phyloP scores from a whole-genome alignment of 2,888 invertebrate species.

The Drosophila antonietae region DNA sequence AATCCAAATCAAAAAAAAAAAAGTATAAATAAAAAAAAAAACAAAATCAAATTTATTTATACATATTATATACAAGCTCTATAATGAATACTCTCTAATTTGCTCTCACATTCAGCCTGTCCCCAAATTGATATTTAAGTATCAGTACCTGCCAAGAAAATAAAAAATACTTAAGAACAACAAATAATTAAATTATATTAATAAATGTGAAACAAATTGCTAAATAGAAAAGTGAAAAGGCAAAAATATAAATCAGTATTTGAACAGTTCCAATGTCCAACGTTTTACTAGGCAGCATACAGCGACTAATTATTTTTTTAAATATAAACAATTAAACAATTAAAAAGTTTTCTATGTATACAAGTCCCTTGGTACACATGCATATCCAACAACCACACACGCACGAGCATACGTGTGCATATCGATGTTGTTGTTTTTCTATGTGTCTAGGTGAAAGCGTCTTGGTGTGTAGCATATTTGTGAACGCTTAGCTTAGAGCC shows the following conservation, averaged over 20 bases:
- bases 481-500: conserved; percentile 53
- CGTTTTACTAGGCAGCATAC: conserved; percentile 36
- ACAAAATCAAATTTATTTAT: conserved; percentile 27
- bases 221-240: not conserved
- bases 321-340: conserved; percentile 33
- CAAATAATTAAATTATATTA: conserved; percentile 32
- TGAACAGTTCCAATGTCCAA: conserved; percentile 34
- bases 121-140: conserved; percentile 69
- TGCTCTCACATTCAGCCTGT: conserved; percentile 46
- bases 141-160: conserved; percentile 76
- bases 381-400: conserved; percentile 1
- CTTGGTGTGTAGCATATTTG: conserved; percentile 60
- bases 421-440: conserved; percentile 49
- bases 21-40: conserved; percentile 11
- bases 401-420: conserved; percentile 24
- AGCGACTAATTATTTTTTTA: conserved; percentile 48
- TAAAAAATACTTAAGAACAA: conserved; percentile 7
- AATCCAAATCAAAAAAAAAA: conserved; percentile 6
- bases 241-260: conserved; percentile 7
- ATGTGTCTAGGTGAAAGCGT: conserved; percentile 46
- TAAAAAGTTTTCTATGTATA: conserved; percentile 33
- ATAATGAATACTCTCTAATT: conserved; percentile 35
- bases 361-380: conserved; percentile 18
- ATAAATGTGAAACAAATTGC: conserved; percentile 42
- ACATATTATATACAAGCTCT: conserved; percentile 32